A percentile compares a stretch with the other conserved stretches of the same genome.
phyloP scores from a whole-genome alignment of 2,797 vertebrate species.

The Sebastes diaconus region DNA sequence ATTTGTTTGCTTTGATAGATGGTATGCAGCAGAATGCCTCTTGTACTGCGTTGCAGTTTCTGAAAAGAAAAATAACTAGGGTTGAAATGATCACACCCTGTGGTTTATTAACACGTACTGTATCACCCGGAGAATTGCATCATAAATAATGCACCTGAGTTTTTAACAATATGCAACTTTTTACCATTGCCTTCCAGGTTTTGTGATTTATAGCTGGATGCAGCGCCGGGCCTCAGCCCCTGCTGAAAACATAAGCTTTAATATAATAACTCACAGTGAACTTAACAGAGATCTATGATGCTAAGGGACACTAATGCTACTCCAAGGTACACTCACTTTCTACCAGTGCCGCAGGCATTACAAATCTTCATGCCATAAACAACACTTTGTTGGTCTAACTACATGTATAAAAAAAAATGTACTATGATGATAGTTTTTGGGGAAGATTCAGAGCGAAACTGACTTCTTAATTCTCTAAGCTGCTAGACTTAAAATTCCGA shows the following conservation, averaged over 20 bases:
- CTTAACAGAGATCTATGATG: constrained; percentile 57
- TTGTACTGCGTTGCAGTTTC: constrained; percentile 31
- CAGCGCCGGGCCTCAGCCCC: constrained; percentile 32
- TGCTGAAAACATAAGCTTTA: constrained; percentile 53
- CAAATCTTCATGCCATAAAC: background rate
- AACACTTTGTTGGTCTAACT: background rate
- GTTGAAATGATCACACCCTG: constrained; percentile 51
- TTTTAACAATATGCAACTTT: constrained; percentile 67
- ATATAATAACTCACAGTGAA: constrained; percentile 57
- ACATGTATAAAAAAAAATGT: background rate
- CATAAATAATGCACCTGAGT: constrained; percentile 70
- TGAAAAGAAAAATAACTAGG: constrained; percentile 44
- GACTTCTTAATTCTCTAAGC: background rate
- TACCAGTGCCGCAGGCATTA: background rate
- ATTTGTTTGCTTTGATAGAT: constrained; percentile 61
- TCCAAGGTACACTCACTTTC: constrained; percentile 20
- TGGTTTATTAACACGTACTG: constrained; percentile 65
- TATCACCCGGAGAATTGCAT: constrained; percentile 55
- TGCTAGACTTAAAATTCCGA: background rate
- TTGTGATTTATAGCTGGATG: constrained; percentile 61
- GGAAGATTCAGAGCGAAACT: background rate
- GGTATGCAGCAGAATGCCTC: background rate
- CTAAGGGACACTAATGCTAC: constrained; percentile 25
- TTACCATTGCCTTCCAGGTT: constrained; percentile 47
- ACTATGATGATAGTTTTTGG: background rate